Base-by-base conservation (phyloP, 2,888 invertebrate genomes). In the Callosobruchus maculatus region DNA sequence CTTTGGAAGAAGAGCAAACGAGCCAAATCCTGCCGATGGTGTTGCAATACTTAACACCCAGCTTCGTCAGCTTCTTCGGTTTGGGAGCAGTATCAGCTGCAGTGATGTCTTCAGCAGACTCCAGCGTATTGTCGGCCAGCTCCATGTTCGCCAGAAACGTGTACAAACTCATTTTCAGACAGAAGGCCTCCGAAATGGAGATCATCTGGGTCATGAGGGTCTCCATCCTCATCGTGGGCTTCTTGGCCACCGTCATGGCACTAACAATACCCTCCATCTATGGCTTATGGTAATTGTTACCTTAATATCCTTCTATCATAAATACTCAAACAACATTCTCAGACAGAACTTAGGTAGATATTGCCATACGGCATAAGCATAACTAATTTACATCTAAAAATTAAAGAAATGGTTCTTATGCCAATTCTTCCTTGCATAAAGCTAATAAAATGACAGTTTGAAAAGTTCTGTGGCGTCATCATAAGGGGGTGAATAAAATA, bases 71-170 rank as follows among this genome's bases (percentile, higher is more conserved):
- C 2, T 99, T 99, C 90, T 95, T 99, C 85, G 79, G 79, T 7
- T 91, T 99, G 78, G 99, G 99, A 0, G 99, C 99, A 7, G 98
- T 99, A 7, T 98, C 98, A 0, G 99, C 99, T 0, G 99, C 99
- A 21, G 99, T 99, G 78, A 99, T 99, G 99, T 98, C 98, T 67
- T 98, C 98, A 0, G 99, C 99, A 0, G 99, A 99, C 88, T 99
- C 99, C 73, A 98, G 98, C 81, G 97, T 99, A 72, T 91, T 99
- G 21, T 98, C 98, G 22, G 99, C 99, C 2, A 97, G 97, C 81
- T 97, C 98, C 30, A 99, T 99, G 99, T 99, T 99, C 86, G 98
- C 99, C 77, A 92, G 98, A 86, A 99, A 99, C 88, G 96, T 99
- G 81, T 99, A 99, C 91, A 97, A 96, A 89, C 91, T 97, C 87